Percentiles rank a stretch among this genome's conserved stretches.
Evolutionary conservation across 2,797 vertebrate species (phyloP).

Genomic region (Helicolenus hilgendorfi): DNA sequence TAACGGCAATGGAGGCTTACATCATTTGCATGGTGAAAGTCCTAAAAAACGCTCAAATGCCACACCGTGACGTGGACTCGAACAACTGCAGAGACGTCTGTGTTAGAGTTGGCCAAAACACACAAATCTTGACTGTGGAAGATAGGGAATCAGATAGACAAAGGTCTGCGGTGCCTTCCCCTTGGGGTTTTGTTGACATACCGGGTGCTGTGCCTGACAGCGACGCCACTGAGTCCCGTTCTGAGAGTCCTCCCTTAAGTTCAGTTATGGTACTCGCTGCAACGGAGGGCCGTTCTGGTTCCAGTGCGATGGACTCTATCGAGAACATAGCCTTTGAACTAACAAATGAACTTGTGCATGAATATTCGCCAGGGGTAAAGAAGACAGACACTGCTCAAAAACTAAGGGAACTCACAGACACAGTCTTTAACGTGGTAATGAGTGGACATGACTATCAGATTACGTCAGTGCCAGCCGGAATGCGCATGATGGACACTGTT

Average conservation of each 20-base stretch:
- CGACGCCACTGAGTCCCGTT: accelerated
- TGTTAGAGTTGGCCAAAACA: not conserved
- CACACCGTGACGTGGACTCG: not conserved
- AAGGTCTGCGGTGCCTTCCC: not conserved
- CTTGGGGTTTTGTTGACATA: not conserved
- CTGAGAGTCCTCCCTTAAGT: not conserved
- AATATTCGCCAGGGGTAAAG: not conserved
- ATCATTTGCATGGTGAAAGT: not conserved
- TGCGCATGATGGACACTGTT: not conserved
- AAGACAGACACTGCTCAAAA: not conserved
- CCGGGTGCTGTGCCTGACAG: not conserved
- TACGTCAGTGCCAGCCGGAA: not conserved
- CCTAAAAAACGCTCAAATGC: not conserved
- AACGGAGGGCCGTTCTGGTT: not conserved
- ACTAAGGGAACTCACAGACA: not conserved
- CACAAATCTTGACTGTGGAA: not conserved
- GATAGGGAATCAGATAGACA: not conserved
- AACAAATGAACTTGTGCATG: not conserved
- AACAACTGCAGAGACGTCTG: not conserved
- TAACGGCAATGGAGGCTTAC: not conserved
- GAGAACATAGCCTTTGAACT: not conserved
- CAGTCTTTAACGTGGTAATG: not conserved
- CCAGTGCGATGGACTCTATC: not conserved
- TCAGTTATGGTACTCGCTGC: not conserved
- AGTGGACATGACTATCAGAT: not conserved